Base-by-base conservation (phyloP, 1,140 invertebrate species). In the Euwallacea fornicatus region DNA sequence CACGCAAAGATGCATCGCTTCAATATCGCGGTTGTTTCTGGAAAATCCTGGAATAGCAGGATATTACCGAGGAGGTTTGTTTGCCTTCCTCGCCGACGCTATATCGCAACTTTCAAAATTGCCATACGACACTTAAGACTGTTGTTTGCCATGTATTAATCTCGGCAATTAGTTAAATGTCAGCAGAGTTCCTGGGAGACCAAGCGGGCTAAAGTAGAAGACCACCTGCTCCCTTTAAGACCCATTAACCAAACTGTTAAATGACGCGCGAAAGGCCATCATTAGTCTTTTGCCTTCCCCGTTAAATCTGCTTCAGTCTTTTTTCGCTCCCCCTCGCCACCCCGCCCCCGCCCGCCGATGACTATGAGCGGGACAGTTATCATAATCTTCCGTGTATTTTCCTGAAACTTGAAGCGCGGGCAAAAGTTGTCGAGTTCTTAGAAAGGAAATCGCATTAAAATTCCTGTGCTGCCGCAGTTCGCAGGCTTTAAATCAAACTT, bases 401-500 rank as follows among this genome's bases (percentile, higher is more conserved):
- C 46, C 13, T 46, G 4, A 33, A 33, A 33, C 2, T 11, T 50
- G 7, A 50, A 11, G 46, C 9, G 46, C 46, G 2, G 46, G 46
- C 46, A 50, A 50, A 50, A 50, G 13, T 50, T 50, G 46, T 13
- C 46, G 46, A 10, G 46, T 50, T 50, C 46, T 13, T 13, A 10
- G 46, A 11, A 50, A 50, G 46, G 16, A 63, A 69, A 69, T 63
- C 59, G 47, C 47, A 69, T 69, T 69, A 69, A 69, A 69, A 69
- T 63, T 61, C 67, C 16, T 56, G 11, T 16, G 1, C 59, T 15
- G 54, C n/a, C 66, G 66, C 58, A 61, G 44, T 56, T 69, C 56
- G 56, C 66, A 62, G 43, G 16, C 59, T 69, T 62, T 69, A 69
- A 69, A 69, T 69, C 66, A 69, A 69, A 69, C 66, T 62, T 62